Conservation (phyloP, 2,113 vertebrate genomes). For the Felis chaus region DNA sequence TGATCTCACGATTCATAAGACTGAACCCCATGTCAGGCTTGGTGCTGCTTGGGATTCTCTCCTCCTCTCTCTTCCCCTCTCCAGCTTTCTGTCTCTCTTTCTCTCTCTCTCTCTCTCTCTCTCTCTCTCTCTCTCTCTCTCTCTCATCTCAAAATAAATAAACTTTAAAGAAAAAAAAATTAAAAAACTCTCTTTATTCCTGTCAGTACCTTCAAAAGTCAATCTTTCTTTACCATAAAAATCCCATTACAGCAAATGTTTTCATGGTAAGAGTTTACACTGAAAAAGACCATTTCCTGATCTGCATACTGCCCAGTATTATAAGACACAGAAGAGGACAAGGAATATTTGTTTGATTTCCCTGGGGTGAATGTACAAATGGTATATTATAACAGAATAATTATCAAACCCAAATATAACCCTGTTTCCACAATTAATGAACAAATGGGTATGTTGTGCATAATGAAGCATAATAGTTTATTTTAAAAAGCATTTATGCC, state of each 20-base stretch:
- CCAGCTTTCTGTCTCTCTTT: no score
- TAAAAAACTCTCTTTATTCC: background rate
- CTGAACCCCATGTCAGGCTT: no score
- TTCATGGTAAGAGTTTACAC: slow-evolving; percentile 11
- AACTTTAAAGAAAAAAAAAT: no score
- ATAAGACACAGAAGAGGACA: background rate
- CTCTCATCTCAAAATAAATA: no score
- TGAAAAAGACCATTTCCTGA: slow-evolving; percentile 20
- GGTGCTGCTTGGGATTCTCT: no score
- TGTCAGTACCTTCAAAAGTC: background rate
- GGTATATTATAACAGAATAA: background rate
- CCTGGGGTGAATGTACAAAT: background rate
- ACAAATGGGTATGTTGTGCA: slow-evolving; percentile 7
- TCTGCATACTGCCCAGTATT: background rate
- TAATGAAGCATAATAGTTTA: background rate
- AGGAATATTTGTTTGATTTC: background rate
- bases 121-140: no score
- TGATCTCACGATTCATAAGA: no score
- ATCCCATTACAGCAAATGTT: background rate
- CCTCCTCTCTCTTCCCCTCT: no score
- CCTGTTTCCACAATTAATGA: slow-evolving; percentile 1
- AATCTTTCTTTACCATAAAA: slow-evolving; percentile 7
- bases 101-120: no score
- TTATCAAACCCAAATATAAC: slow-evolving; percentile 30
- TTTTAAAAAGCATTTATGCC: background rate